Conservation (phyloP, 2,888 invertebrate species). For the Brenthis ino region DNA sequence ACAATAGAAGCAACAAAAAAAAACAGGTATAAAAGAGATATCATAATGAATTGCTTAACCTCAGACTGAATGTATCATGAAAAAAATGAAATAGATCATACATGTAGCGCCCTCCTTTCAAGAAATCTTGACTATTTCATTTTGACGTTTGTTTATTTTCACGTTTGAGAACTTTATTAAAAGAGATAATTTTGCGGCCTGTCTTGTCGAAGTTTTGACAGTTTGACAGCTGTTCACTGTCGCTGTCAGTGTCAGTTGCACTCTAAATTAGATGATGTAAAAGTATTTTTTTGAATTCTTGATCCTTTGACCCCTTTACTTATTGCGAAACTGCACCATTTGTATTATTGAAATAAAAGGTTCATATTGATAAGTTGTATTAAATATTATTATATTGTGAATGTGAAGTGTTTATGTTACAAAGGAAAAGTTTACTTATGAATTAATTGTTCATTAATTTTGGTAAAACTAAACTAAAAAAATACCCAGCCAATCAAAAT, state of each 20-base stretch:
- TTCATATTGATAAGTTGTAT: background rate
- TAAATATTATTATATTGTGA: background rate
- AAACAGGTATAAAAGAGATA: too few relatives aligned
- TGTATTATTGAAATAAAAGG: constrained; percentile 30
- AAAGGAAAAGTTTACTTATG: background rate
- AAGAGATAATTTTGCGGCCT: too few relatives aligned
- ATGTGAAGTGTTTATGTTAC: background rate
- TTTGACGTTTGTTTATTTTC: too few relatives aligned
- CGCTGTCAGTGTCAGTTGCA: constrained; percentile 26
- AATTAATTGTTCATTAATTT: constrained; percentile 1
- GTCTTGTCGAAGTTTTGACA: too few relatives aligned
- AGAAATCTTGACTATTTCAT: too few relatives aligned
- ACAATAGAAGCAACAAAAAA: too few relatives aligned
- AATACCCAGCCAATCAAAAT: constrained; percentile 5
- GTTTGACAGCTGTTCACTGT: background rate
- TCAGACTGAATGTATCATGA: too few relatives aligned
- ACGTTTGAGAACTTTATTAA: too few relatives aligned
- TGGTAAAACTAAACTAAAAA: constrained; percentile 12
- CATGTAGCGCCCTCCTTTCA: too few relatives aligned
- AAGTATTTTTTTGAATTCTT: constrained; percentile 32
- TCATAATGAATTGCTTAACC: too few relatives aligned
- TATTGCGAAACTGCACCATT: constrained; percentile 21
- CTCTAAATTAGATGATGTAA: constrained; percentile 12
- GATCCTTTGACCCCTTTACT: constrained; percentile 39
- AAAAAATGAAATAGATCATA: too few relatives aligned